Base-by-base conservation (phyloP, 2,888 invertebrate genomes). In the Plagodis pulveraria region DNA sequence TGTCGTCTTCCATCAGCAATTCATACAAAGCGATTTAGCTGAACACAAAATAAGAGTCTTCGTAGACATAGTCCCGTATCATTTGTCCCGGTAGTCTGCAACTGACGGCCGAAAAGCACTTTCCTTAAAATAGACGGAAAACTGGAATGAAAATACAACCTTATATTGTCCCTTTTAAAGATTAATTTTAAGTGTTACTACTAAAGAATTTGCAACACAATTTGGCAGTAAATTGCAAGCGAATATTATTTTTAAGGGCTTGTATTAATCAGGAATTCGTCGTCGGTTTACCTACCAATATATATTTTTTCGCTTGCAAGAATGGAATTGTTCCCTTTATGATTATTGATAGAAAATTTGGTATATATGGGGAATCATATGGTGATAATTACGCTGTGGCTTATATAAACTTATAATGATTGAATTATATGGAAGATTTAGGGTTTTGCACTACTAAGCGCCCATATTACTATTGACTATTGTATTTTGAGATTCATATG, bases 31-130 rank as follows among this genome's bases (percentile, higher is more conserved):
- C 54, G 67, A 73, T 69, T 70, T 65, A 67, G 69, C 72, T 66
- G 71, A 65, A 73, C 71, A 64, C 67, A 71, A 74, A 22, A 73
- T 73, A 76, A 74, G 69, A 70, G 59, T 69, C 58, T 62, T 68
- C 62, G 71, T 64, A 58, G 54, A 70, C 61, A 73, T 77, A 74
- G 75, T 77, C 64, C 69, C 62, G 56, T 63, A 65, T 58, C 57
- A 63, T 74, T 72, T 70, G 70, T 69, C 67, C 67, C 65, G 53
- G 50, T 49, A 56, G 38, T 57, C 70, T 78, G 75, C 56, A 57
- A 52, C 62, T 75, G 77, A 77, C 77, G 49, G 49, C 52, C 42
- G 7, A 36, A 8, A 22, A 36, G 38, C 45, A 45, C 32, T 52
- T 55, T 10, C 33, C 58, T 49, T 49, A 52, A 38, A 56, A 44